A percentile compares a stretch with the other conserved stretches of the same genome.
These are phyloP conservation scores for Telmatherina bonti DNA, from an alignment of 2,797 vertebrate genomes.

Conservation along the genomic window DNA sequence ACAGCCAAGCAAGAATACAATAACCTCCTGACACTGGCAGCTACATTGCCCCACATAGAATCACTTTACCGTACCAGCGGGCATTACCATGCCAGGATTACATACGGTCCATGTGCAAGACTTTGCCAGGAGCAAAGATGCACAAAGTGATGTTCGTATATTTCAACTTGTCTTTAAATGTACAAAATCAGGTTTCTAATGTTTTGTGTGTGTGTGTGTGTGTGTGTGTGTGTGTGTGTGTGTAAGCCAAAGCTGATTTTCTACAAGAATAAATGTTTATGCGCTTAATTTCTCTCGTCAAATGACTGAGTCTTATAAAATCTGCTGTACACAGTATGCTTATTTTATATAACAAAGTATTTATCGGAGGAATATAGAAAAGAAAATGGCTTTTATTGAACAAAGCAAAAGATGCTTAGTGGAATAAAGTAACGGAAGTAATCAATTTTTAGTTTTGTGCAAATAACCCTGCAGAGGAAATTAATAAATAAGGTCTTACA, in stretches of 20 bases:
- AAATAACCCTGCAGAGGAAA: neutral
- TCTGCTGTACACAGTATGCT: neutral
- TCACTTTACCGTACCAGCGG: conserved; percentile 22
- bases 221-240: no score
- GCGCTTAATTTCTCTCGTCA: conserved; percentile 11
- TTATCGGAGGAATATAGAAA: neutral
- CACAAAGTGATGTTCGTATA: conserved; percentile 20
- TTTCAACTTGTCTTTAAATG: neutral
- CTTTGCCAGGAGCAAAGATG: conserved; percentile 38
- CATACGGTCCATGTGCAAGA: conserved; percentile 34
- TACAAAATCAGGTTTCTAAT: neutral
- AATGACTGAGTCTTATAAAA: conserved; percentile 7
- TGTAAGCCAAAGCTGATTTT: neutral
- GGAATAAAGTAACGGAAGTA: neutral
- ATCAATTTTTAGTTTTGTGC: neutral
- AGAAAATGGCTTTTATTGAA: neutral
- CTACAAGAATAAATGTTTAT: neutral
- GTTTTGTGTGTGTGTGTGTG: neutral
- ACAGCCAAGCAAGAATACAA: neutral
- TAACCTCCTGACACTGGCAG: conserved; percentile 22
- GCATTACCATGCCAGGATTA: conserved; percentile 33
- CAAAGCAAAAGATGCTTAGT: neutral
- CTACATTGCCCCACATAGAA: conserved; percentile 10
- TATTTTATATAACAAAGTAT: neutral
- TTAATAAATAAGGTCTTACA: neutral